Evolutionary conservation across 2,113 vertebrate species (phyloP), one percentile per base, ranked within the genome.

Genomic region (Tachysurus vachellii): DNA sequence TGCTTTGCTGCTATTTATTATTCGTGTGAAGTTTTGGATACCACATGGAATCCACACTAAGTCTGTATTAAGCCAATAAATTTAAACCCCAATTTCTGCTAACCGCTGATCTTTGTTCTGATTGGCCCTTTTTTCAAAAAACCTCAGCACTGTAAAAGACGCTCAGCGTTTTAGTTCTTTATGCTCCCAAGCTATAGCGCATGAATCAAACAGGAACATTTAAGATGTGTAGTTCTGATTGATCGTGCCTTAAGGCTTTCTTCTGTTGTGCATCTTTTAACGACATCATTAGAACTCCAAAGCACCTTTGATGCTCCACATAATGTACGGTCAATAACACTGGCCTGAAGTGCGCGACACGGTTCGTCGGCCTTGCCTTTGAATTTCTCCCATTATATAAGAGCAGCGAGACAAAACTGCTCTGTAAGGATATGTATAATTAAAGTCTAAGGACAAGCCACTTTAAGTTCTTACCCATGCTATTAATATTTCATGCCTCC

Each of bases 401-500:
- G 70, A 26, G 36, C 50, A 71, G 86, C 57, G 85, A 70, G 86
- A 86, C 84, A 83, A 81, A 92, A 91, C 83, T 89, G 86, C 85
- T 86, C 50, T 31, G 86, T 85, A 90, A 89, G 86, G 86, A 90
- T 85, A 90, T 86, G 88, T 88, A 85, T 89, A 90, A 92, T 91
- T 81, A 86, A 93, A 90, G 88, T 90, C 91, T 85, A 84, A 36
- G 79, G 86, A 91, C 83, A 87, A 90, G 91, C 85, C 87, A 87
- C 90, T 77, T 92, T 89, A 90, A 84, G 85, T 91, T 91, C 88
- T 89, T 91, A 90, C 87, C 86, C 85, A 80, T 28, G 80, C 85
- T 90, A 93, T 94, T 90, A 89, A 94, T 93, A 91, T 93, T 94
- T 94, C 54, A 94, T 92, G 83, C 82, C 91, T 87, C 92, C 89